Base-by-base conservation (phyloP, 2,888 invertebrate species). In the Nyleta sp. region DNA sequence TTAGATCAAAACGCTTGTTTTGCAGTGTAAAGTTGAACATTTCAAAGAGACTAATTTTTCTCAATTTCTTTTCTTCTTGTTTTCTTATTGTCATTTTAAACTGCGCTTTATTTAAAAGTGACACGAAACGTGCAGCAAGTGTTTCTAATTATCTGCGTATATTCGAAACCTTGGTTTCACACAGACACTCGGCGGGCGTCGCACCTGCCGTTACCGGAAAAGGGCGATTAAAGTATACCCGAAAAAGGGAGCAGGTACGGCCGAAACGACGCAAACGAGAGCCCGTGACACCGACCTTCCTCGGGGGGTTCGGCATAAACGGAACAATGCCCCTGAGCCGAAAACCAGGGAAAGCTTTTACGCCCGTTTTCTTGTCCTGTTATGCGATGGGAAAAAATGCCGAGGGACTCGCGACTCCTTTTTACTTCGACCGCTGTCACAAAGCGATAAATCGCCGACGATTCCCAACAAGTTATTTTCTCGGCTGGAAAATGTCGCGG, bases 191-290 rank as follows among this genome's bases (percentile, higher is more conserved):
- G 50, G 62, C 74, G 70, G 59, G 55, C 71, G 80, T 48, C 78
- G 83, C 87, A 87, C 85, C 87, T 87, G 87, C 81, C 78, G 57
- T 40, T 65, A 78, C 82, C 85, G 87, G 87, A 87, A 87, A 82
- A 81, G 80, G 76, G 52, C 84, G 80, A 84, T 87, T 86, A 86
- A 82, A 64, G 62, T 59, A 80, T 75, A 57, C 73, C 82, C 79
- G 78, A 64, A 81, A 82, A 80, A 82, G 78, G 78, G 80, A 65
- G 81, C 80, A 65, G 53, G 76, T 68, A 57, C 31, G 24, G 20
- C 52, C 59, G 50, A 18, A 35, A 35, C 68, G 24, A 35, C 28
- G 22, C 18, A 33, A 10, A 33, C 44, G 35, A 48, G 5, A 28
- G 40, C 33, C 65, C 22, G 22, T 50, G 62, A 68, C 53, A 35